Conservation (phyloP, 2,888 invertebrate species). For the Scaeva pyrastri region DNA sequence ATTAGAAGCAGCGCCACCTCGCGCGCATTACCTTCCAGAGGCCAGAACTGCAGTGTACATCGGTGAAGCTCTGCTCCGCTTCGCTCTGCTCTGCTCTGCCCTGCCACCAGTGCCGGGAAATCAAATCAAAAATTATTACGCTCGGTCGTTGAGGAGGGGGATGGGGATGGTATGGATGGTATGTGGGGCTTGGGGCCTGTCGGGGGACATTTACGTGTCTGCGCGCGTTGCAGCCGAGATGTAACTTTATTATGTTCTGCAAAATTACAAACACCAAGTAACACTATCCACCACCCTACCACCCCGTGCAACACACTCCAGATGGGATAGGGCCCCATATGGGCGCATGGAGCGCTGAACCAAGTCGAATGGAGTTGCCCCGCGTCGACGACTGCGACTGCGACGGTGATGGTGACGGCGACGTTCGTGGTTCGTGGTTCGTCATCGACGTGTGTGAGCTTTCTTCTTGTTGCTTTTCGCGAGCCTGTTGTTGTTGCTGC, state of each 20-base stretch:
- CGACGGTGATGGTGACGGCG: not conserved
- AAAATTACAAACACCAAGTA: constrained; percentile 72
- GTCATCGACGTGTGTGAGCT: constrained; percentile 64
- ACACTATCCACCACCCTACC: constrained; percentile 60
- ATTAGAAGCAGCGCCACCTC: constrained; percentile 68
- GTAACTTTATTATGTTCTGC: constrained; percentile 74
- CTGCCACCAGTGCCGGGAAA: constrained; percentile 55
- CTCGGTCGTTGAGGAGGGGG: not conserved
- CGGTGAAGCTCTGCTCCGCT: constrained; percentile 18
- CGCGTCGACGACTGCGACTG: constrained; percentile 30
- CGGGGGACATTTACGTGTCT: constrained; percentile 70
- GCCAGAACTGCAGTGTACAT: constrained; percentile 12
- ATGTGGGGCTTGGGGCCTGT: constrained; percentile 26
- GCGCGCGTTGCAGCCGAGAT: constrained; percentile 54
- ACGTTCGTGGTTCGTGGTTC: no score
- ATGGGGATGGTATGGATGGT: no score
- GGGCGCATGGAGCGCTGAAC: constrained; percentile 49
- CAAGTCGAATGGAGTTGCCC: constrained; percentile 48
- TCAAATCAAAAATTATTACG: constrained; percentile 72
- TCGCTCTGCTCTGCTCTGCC: constrained; percentile 13
- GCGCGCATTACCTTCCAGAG: constrained; percentile 62
- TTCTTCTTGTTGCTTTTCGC: constrained; percentile 67
- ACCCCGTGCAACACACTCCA: constrained; percentile 21
- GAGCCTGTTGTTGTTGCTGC: constrained; percentile 41
- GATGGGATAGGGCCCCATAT: constrained; percentile 52